Percentiles rank a stretch among this genome's conserved stretches.
phyloP scores from a whole-genome alignment of 64 coral and sea anemone species.

The Dendronephthya gigantea region DNA sequence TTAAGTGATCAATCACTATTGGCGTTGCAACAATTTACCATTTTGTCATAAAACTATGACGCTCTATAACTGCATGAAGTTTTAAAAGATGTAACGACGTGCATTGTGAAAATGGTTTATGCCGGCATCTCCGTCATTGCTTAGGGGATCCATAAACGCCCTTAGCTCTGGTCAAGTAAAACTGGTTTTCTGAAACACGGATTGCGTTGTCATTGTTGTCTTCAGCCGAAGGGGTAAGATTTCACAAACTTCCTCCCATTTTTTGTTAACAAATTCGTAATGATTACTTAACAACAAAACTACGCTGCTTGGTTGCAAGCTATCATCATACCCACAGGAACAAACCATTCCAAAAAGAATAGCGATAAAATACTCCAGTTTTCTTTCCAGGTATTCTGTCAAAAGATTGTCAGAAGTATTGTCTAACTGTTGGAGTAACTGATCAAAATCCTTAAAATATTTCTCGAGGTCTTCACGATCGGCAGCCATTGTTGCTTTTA shows the following conservation, averaged over 20 bases:
- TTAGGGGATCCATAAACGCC: too few species aligned
- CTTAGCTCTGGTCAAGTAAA: too few species aligned
- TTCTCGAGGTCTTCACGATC: background rate
- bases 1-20: too few species aligned
- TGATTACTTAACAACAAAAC: background rate
- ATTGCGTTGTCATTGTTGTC: background rate
- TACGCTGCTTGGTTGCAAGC: background rate
- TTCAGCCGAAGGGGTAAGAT: too few species aligned
- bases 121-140: too few species aligned
- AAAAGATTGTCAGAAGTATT: background rate
- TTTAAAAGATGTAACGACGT: too few species aligned
- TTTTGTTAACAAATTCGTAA: background rate
- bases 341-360: slow-evolving; percentile 16
- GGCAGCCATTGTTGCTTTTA: background rate
- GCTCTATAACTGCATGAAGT: too few species aligned
- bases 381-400: slow-evolving; percentile 9
- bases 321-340: background rate
- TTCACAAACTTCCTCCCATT: background rate
- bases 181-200: background rate
- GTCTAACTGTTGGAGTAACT: slow-evolving; percentile 18
- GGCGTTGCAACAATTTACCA: too few species aligned
- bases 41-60: too few species aligned
- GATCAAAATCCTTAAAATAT: slow-evolving; percentile 4
- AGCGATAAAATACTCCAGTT: slow-evolving; percentile 21
- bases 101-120: too few species aligned